phyloP scores from a whole-genome alignment of 2,888 invertebrate species.

The Drosophila paramelanica region DNA sequence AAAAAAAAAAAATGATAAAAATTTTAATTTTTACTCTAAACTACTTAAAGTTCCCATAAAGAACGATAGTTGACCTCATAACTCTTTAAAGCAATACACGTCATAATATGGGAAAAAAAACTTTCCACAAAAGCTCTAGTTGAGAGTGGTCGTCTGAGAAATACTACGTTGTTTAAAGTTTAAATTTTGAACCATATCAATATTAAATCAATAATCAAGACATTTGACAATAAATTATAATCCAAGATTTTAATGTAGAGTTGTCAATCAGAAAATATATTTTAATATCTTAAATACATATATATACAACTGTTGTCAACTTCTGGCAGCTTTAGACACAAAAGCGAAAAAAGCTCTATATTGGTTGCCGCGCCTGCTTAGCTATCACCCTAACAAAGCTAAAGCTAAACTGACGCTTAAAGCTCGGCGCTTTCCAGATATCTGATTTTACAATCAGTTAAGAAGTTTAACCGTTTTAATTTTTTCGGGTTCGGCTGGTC shows the following conservation, averaged over 20 bases:
- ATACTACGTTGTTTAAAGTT: too few relatives aligned
- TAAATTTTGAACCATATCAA: too few relatives aligned
- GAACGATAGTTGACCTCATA: neutral
- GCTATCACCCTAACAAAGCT: conserved; percentile 1
- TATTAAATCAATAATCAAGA: too few relatives aligned
- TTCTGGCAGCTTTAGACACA: conserved; percentile 12
- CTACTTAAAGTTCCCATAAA: too few relatives aligned
- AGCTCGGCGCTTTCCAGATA: conserved; percentile 1
- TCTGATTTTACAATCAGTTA: neutral
- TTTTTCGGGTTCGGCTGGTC: neutral
- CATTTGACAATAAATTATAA: too few relatives aligned
- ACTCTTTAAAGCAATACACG: neutral
- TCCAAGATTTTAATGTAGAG: too few relatives aligned
- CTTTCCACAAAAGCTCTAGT: conserved; percentile 5
- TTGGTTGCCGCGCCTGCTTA: neutral
- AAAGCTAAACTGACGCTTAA: neutral
- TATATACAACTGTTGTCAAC: conserved; percentile 6
- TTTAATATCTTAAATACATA: too few relatives aligned
- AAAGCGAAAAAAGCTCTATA: conserved; percentile 20
- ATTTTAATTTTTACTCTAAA: too few relatives aligned
- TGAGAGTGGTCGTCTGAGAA: too few relatives aligned
- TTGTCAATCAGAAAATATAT: too few relatives aligned
- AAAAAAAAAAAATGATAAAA: too few relatives aligned
- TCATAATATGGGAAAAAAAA: conserved; percentile 17
- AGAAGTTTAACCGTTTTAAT: neutral